phyloP scores from a whole-genome alignment of 2,797 vertebrate genomes.

The Acanthopagrus latus region DNA sequence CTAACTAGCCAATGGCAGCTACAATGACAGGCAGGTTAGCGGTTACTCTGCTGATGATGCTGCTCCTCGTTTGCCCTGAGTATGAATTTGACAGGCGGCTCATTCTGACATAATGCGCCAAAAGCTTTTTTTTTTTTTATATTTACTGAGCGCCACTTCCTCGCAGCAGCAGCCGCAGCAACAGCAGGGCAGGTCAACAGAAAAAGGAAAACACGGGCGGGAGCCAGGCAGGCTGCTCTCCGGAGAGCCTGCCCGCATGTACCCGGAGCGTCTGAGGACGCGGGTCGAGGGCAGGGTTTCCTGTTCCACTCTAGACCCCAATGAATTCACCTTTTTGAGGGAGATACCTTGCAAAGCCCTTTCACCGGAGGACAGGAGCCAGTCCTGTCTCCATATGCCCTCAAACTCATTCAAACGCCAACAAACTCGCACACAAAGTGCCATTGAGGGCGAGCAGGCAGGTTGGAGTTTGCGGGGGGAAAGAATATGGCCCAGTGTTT shows the following conservation, averaged over 20 bases:
- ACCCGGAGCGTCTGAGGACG: constrained; percentile 53
- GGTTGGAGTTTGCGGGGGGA: constrained; percentile 36
- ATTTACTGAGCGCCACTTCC: constrained; percentile 33
- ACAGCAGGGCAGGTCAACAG: constrained; percentile 37
- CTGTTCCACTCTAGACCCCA: constrained; percentile 68
- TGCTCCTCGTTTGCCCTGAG: too few species aligned
- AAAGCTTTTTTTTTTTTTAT: neutral
- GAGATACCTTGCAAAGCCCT: constrained; percentile 70
- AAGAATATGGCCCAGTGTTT: constrained; percentile 77
- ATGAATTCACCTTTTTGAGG: constrained; percentile 81
- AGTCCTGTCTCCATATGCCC: constrained; percentile 67
- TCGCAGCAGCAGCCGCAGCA: constrained; percentile 13
- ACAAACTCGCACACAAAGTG: constrained; percentile 76
- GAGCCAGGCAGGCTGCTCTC: constrained; percentile 42
- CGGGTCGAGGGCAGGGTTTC: constrained; percentile 81
- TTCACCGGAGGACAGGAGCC: constrained; percentile 67
- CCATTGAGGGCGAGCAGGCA: constrained; percentile 69
- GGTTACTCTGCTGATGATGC: too few species aligned
- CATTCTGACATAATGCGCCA: neutral
- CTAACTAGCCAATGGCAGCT: too few species aligned
- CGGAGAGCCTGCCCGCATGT: constrained; percentile 34
- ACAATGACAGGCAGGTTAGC: too few species aligned
- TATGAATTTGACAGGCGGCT: too few species aligned
- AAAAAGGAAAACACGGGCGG: constrained; percentile 62
- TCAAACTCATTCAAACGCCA: constrained; percentile 67